Evolutionary conservation across 2,797 vertebrate species (phyloP), one percentile per base, ranked within the genome.

Genomic region (Dallia pectoralis): DNA sequence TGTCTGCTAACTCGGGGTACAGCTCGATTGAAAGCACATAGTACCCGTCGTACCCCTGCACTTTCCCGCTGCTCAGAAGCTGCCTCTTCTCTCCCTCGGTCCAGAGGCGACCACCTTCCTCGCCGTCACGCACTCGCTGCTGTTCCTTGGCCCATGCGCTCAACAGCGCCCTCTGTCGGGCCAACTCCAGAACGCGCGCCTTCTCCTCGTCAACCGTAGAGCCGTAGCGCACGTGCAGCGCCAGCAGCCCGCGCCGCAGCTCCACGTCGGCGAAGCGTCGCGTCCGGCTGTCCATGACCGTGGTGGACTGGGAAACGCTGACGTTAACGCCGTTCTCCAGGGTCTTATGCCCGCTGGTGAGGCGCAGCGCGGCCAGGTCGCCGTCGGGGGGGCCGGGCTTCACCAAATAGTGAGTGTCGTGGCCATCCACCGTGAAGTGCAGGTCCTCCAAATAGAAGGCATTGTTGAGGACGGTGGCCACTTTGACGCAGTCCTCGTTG

Each of bases 1-100:
- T 98, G 93, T 99, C 98, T 53, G 97, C 96, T 88, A 99, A 93
- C 90, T 99, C 98, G 0, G 98, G 98, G 93, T 99, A 99, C 94
- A 98, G 97, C 93, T 99, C 97, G 77, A 98, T 96, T 27, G 98
- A 98, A 86, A 99, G 97, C 92, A 99, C 95, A 79, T 98, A 99
- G 94, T 99, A 99, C 77, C 98, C 98, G 74, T 99, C 98, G 0
- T 96, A 99, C 73, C 98, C 97, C 90, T 97, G 91, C 77, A 99
- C 98, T 78, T 96, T 96, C 62, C 97, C 98, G 0, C 95, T 93
- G 77, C 96, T 97, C 78, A 99, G 93, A 75, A 99, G 93, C 91
- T 99, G 98, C 91, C 96, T 94, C 90, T 98, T 99, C 88, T 99
- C 98, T 47, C 96, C 97, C 89, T 99, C 98, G 69, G 96, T 98